phyloP scores from a whole-genome alignment of 2,888 invertebrate species.

The Stenodema calcarata region DNA sequence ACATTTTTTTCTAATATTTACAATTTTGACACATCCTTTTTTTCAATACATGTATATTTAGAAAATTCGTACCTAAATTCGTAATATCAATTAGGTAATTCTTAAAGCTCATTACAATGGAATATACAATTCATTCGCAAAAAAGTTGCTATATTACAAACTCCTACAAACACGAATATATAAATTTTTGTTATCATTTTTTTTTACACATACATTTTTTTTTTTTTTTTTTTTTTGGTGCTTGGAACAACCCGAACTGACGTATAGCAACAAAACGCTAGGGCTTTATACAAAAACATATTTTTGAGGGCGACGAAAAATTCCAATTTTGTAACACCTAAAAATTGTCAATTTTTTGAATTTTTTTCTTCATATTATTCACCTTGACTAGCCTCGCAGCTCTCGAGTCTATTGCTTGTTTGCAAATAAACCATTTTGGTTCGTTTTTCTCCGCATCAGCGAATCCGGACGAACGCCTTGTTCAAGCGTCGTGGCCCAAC shows the following conservation, averaged over 20 bases:
- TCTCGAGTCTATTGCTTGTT: slow-evolving; percentile 53
- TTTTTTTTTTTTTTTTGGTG: slow-evolving; percentile 44
- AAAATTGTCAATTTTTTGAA: slow-evolving; percentile 23
- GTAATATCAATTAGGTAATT: slow-evolving; percentile 53
- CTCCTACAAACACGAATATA: slow-evolving; percentile 53
- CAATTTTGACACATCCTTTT: slow-evolving; percentile 53
- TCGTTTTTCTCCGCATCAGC: neutral
- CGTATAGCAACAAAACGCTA: slow-evolving; percentile 54
- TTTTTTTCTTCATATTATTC: slow-evolving; percentile 18
- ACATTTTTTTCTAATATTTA: slow-evolving; percentile 52
- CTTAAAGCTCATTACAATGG: slow-evolving; percentile 55
- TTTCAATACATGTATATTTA: slow-evolving; percentile 41
- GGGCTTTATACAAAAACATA: slow-evolving; percentile 43
- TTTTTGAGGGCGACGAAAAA: slow-evolving; percentile 23
- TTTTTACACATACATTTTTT: slow-evolving; percentile 6
- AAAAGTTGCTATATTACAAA: slow-evolving; percentile 53
- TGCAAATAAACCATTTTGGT: neutral
- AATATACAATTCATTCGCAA: slow-evolving; percentile 53
- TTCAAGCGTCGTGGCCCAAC: neutral
- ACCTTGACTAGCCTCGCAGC: slow-evolving; percentile 53
- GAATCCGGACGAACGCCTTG: neutral
- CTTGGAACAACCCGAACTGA: slow-evolving; percentile 55
- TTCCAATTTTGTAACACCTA: slow-evolving; percentile 30
- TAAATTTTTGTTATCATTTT: slow-evolving; percentile 46
- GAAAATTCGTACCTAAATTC: slow-evolving; percentile 54